A percentile compares a stretch with the other conserved stretches of the same genome.
phyloP scores from a whole-genome alignment of 2,888 invertebrate species.

The Tanytarsus gracilentus region DNA sequence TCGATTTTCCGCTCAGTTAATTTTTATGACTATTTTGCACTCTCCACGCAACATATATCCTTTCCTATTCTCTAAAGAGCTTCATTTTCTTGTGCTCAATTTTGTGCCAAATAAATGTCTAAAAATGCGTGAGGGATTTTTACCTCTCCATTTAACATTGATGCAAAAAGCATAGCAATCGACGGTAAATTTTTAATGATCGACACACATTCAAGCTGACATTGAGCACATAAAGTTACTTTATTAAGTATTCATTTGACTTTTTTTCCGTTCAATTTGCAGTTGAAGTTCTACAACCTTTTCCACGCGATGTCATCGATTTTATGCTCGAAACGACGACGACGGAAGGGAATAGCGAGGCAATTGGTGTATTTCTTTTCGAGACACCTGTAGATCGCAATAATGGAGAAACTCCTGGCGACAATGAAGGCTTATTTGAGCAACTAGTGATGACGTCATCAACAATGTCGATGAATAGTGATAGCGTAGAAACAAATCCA shows the following conservation, averaged over 20 bases:
- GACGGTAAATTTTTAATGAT: neutral
- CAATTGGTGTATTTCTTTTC: slow-evolving; percentile 3
- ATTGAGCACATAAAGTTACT: neutral
- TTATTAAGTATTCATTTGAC: neutral
- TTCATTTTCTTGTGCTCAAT: too few relatives aligned
- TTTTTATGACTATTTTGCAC: too few relatives aligned
- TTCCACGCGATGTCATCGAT: slow-evolving; percentile 20
- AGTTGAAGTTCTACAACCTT: slow-evolving; percentile 6
- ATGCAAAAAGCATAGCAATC: too few relatives aligned
- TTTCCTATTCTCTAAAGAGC: too few relatives aligned
- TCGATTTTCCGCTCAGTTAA: too few relatives aligned
- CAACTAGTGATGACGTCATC: neutral
- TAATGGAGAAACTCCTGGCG: neutral
- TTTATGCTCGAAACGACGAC: slow-evolving; percentile 1
- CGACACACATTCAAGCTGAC: neutral
- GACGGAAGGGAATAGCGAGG: neutral
- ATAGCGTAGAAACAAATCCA: neutral
- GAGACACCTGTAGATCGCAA: neutral
- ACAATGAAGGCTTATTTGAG: neutral
- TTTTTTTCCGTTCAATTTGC: neutral
- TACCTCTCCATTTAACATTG: too few relatives aligned
- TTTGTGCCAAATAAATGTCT: too few relatives aligned
- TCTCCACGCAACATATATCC: too few relatives aligned
- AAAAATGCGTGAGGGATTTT: too few relatives aligned
- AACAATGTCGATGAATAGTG: neutral